Conservation (phyloP, 2,888 invertebrate species). For the Notodonta dromedarius region DNA sequence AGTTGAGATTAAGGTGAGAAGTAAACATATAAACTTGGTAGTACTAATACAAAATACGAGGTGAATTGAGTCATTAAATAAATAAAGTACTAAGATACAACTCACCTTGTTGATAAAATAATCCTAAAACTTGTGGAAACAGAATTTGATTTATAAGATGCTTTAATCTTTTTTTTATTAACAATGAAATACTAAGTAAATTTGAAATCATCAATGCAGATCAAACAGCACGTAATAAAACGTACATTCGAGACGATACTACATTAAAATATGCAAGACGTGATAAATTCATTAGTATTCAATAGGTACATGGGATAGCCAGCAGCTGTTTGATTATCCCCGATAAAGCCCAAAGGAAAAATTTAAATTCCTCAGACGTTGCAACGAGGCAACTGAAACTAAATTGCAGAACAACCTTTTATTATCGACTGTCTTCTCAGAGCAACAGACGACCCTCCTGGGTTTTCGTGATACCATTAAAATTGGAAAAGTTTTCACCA, state of each 20-base stretch:
- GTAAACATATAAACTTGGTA: background rate
- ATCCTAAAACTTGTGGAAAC: no score
- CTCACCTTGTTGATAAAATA: no score
- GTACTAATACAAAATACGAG: background rate
- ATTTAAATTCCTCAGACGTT: constrained; percentile 64
- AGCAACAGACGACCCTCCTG: constrained; percentile 1
- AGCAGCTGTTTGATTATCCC: constrained; percentile 71
- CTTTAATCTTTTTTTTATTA: no score
- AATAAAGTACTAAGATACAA: no score
- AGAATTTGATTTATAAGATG: no score
- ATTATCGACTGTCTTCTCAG: constrained; percentile 41
- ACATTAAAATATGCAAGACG: constrained; percentile 45
- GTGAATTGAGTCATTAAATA: no score
- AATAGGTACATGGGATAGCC: constrained; percentile 52
- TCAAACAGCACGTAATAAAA: background rate
- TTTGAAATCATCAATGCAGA: no score
- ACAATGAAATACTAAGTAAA: no score
- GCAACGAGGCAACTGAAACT: constrained; percentile 44
- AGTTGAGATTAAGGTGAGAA: background rate
- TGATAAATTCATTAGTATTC: constrained; percentile 67
- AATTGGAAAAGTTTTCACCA: constrained; percentile 3
- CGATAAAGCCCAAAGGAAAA: constrained; percentile 56
- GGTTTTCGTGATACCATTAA: constrained; percentile 3
- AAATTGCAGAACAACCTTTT: constrained; percentile 55
- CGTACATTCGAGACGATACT: constrained; percentile 19